phyloP scores from a whole-genome alignment of 2,113 vertebrate genomes.

The Saguinus imperator region DNA sequence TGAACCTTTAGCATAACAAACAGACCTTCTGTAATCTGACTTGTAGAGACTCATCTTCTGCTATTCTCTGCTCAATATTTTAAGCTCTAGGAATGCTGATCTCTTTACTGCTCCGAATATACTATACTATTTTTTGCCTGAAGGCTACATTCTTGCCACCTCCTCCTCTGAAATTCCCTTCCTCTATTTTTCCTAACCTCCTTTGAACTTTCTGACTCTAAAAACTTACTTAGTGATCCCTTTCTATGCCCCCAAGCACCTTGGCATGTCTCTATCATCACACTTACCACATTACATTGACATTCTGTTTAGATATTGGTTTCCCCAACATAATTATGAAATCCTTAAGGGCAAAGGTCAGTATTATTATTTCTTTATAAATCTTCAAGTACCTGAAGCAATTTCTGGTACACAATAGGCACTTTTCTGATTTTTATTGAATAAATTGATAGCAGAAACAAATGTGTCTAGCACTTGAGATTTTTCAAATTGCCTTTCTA shows the following conservation, averaged over 20 bases:
- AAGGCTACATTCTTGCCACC: neutral
- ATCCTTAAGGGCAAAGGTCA: neutral
- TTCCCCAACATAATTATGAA: neutral
- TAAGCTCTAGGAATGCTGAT: neutral
- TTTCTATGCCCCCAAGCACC: neutral
- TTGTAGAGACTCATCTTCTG: neutral
- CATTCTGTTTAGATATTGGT: neutral
- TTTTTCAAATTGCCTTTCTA: neutral
- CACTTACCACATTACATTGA: neutral
- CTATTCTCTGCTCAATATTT: neutral
- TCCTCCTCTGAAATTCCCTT: neutral
- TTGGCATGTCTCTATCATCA: neutral
- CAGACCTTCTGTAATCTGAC: neutral
- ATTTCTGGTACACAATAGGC: neutral
- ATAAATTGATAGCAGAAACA: slow-evolving; percentile 4
- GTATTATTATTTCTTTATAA: neutral
- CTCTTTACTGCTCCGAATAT: neutral
- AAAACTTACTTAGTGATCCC: neutral
- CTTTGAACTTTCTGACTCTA: neutral
- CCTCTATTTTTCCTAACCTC: neutral
- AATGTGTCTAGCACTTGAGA: neutral
- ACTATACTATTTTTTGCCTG: neutral
- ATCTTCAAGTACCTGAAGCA: neutral
- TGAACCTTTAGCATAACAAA: neutral
- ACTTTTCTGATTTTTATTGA: neutral